Percentiles rank a stretch among this genome's conserved stretches.
Evolutionary conservation across 2,888 invertebrate species (phyloP).

Genomic region (Plemyria rubiginata): DNA sequence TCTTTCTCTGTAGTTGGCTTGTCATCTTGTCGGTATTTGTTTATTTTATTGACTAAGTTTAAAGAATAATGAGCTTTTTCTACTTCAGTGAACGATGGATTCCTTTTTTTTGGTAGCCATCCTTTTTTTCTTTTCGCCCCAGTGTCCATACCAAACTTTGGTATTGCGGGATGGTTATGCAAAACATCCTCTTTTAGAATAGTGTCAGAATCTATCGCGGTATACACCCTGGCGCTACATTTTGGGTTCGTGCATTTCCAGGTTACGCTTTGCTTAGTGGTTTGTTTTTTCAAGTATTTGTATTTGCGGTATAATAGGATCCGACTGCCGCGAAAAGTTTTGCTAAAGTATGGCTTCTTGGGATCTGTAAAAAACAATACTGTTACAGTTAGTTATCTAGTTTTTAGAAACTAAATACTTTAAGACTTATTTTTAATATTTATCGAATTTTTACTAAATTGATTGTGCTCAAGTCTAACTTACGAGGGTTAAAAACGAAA

Average conservation of each 20-base stretch:
- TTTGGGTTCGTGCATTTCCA: slow-evolving; percentile 9
- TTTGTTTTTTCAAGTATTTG: slow-evolving; percentile 10
- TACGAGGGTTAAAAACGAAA: neutral
- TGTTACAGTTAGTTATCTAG: too few species aligned
- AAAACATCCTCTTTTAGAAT: slow-evolving; percentile 4
- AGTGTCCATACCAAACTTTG: neutral
- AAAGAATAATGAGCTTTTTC: slow-evolving; percentile 14
- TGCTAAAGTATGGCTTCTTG: slow-evolving; percentile 2
- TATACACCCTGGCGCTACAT: slow-evolving; percentile 10
- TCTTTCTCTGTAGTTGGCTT: neutral
- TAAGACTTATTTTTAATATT: neutral
- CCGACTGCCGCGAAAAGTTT: neutral
- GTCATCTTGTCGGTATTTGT: slow-evolving; percentile 8
- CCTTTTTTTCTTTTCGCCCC: neutral
- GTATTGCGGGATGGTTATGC: slow-evolving; percentile 10
- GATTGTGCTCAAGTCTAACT: neutral
- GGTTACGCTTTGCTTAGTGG: neutral
- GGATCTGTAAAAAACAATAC: slow-evolving; percentile 18
- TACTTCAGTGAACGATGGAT: slow-evolving; percentile 19
- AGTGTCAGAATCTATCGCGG: slow-evolving; percentile 1
- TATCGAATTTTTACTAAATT: neutral
- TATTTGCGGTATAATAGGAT: slow-evolving; percentile 8
- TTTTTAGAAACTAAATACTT: too few species aligned
- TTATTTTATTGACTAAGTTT: slow-evolving; percentile 17
- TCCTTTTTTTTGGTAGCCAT: neutral